Base-by-base conservation (phyloP, 35 echinoderm and acorn worm species). In the Lytechinus pictus region DNA sequence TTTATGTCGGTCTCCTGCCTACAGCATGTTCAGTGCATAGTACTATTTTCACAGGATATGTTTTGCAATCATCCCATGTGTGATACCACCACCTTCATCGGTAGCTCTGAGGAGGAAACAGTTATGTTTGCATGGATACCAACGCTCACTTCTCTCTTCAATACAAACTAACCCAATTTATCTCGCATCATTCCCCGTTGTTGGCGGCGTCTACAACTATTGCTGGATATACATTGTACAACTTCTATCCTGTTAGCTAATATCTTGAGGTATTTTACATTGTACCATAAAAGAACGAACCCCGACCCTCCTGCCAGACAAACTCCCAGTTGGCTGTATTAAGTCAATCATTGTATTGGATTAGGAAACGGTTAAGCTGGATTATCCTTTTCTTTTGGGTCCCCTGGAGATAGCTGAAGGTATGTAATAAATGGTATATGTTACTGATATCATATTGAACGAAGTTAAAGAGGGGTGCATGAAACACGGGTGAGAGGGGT, bases 291-390 rank as follows among this genome's bases (percentile, higher is more conserved):
- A 24, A 79, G 4, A 79, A 8, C 33, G 33, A 44, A 44, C 33
- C 33, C 33, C 1, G 2, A 44, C 4, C 66, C 19, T 24, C 21
- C n/a, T 24, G 16, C 19, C 16, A 4, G 5, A 79, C 66, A 14
- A n/a, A 79, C 66, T 79, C 66, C 66, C 66, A 16, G 13, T 79
- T 79, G 66, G 66, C 66, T 79, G n/a, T 79, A 24, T 24, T 79
- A 79, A 79, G 66, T 79, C 66, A 79, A 79, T 79, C 66, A n/a
- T 79, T 79, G 66, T 79, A 79, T 79, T 79, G 66, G 66, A 79
- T 79, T 79, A 79, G 66, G 66, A 79, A 16, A 8, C 4, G 66
- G 66, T 24, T 27, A 79, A 79, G 66, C 66, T n/a, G 66, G 66
- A 79, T 79, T 79, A 79, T 79, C 66, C 66, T 5, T 79, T 79